Base-by-base conservation (phyloP, 2,888 invertebrate genomes). In the Aphelenchoides bicaudatus region DNA sequence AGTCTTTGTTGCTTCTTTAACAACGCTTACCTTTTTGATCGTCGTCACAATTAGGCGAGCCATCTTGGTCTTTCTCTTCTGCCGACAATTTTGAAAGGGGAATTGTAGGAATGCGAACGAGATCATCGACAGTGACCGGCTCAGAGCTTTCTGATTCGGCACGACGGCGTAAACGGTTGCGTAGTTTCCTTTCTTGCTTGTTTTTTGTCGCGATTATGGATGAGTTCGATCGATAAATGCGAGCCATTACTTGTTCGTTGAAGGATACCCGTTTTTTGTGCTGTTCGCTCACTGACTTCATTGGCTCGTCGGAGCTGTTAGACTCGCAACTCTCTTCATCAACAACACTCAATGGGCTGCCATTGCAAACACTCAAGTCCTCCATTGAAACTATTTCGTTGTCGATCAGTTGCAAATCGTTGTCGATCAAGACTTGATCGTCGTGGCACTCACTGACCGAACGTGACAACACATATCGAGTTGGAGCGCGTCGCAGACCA, bases 191-290 rank as follows among this genome's bases (percentile, higher is more conserved):
- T 5, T 50, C 43, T 5, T 39, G 56, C 8, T 66, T 49, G 52
- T 67, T 66, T 46, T 60, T 59, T 34, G 65, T 56, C 3, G 59
- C 67, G 21, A 67, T 31, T 25, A 66, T 67, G 25, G 64, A 65
- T 5, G 63, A 51, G 39, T 55, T 60, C 47, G 64, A 61, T 29
- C 68, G 65, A 38, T 67, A 69, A 53, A 66, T 49, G n/a, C 67
- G 55, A 8, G 70, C 70, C 27, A 66, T 61, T 5, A 67, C 67
- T 21, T 67, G 70, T 23, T 67, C 67, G 52, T 46, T 58, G 61
- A 67, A 67, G 23, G 65, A 66, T n/a, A 67, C 67, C 16, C 67
- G 62, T 53, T 67, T 67, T 51, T 56, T 68, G 29, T 47, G 55
- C 13, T 19, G 55, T 57, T 54, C 19, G 13, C 31, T 23, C n/a